phyloP scores from a whole-genome alignment of 2,888 invertebrate genomes.

The Parthenolecanium corni region DNA sequence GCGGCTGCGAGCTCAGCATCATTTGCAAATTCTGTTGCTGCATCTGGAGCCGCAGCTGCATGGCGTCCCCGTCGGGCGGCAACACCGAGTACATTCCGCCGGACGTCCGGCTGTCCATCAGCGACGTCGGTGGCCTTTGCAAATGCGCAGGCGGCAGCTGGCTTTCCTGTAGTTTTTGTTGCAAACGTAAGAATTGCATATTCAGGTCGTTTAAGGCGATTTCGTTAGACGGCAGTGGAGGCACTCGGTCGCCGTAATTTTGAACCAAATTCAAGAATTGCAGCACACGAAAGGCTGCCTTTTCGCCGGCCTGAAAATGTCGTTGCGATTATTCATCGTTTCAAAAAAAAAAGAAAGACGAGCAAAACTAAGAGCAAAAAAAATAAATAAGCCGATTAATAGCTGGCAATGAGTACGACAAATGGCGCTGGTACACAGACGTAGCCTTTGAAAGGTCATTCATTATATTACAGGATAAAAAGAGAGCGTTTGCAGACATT shows the following conservation, averaged over 20 bases:
- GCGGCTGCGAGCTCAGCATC: constrained; percentile 3
- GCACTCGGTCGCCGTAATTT: constrained; percentile 14
- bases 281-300: constrained; percentile 13
- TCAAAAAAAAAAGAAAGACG: no score
- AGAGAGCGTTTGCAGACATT: no score
- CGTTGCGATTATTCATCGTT: no score
- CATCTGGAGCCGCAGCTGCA: neutral
- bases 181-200: constrained; percentile 9
- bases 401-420: neutral
- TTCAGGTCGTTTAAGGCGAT: constrained; percentile 13
- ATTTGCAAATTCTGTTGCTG: constrained; percentile 14
- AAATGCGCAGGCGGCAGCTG: neutral
- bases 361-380: neutral
- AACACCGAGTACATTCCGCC: neutral
- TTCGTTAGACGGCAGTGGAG: neutral
- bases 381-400: neutral
- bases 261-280: constrained; percentile 14
- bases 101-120: neutral
- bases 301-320: constrained; percentile 20
- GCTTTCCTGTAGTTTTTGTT: constrained; percentile 3
- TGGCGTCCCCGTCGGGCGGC: neutral
- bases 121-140: neutral
- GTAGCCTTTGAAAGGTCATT: no score
- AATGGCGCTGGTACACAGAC: no score
- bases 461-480: no score